Percentiles rank a stretch among this genome's conserved stretches.
Conservation (phyloP, 2,797 vertebrate genomes). For the Catostomus latipinnis region DNA sequence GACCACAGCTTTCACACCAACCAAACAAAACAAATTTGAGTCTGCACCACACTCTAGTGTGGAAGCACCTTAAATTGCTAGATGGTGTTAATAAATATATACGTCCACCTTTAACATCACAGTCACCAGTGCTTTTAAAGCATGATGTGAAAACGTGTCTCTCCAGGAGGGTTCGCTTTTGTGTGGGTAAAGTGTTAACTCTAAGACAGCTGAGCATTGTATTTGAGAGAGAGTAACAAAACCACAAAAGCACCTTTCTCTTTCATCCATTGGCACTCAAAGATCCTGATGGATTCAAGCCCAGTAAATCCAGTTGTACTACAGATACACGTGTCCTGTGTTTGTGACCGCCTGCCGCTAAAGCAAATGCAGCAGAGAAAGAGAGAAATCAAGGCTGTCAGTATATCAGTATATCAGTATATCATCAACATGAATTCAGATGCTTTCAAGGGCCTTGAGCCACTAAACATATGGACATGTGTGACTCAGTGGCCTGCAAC, state of each 20-base stretch:
- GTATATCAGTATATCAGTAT: too few species aligned
- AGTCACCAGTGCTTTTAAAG: not conserved
- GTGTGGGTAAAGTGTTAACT: not conserved
- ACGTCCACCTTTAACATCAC: not conserved
- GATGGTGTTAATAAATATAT: not conserved
- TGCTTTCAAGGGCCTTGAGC: too few species aligned
- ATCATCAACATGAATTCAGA: too few species aligned
- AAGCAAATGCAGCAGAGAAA: constrained; percentile 59
- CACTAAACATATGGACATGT: too few species aligned
- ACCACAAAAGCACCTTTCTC: constrained; percentile 52
- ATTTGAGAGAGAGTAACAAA: not conserved
- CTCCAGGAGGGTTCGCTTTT: not conserved
- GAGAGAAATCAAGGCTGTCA: not conserved
- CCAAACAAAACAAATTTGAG: too few species aligned
- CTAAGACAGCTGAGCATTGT: not conserved
- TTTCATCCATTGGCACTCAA: constrained; percentile 44
- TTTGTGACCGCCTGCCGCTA: constrained; percentile 61
- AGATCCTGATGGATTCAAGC: constrained; percentile 66
- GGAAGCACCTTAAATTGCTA: not conserved
- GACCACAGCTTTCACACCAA: too few species aligned
- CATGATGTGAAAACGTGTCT: not conserved
- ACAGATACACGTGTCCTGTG: constrained; percentile 55
- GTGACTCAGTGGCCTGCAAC: too few species aligned
- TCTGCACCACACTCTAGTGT: not conserved
- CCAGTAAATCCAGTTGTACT: constrained; percentile 59